phyloP scores from a whole-genome alignment of 2,888 invertebrate genomes.

The Napeogenes inachia region DNA sequence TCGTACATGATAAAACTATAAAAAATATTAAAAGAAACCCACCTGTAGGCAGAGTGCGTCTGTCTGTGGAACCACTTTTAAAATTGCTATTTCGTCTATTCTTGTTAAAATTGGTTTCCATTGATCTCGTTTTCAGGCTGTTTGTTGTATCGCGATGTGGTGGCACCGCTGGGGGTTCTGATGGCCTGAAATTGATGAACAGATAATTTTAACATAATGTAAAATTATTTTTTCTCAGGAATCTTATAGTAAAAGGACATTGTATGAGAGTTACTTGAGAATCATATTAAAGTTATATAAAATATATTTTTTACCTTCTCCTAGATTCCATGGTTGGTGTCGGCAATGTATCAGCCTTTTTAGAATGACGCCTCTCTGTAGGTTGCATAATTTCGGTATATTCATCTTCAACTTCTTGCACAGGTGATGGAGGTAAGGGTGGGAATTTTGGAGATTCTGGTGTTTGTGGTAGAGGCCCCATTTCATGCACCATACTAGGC shows the following conservation, averaged over 20 bases:
- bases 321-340: slow-evolving; percentile 69
- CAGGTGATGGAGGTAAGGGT: slow-evolving; percentile 89
- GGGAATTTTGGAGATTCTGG: slow-evolving; percentile 80
- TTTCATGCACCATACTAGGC: slow-evolving; percentile 60
- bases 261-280: too few relatives aligned
- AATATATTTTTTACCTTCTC: slow-evolving; percentile 53
- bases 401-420: slow-evolving; percentile 87
- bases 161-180: slow-evolving; percentile 83
- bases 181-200: slow-evolving; percentile 50
- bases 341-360: slow-evolving; percentile 77
- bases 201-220: slow-evolving; percentile 9
- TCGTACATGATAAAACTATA: background rate
- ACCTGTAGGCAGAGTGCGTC: slow-evolving; percentile 86
- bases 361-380: slow-evolving; percentile 65
- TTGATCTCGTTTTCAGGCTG: slow-evolving; percentile 89
- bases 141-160: slow-evolving; percentile 83
- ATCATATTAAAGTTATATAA: slow-evolving; percentile 7
- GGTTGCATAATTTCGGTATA: slow-evolving; percentile 82
- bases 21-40: slow-evolving; percentile 33
- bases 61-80: slow-evolving; percentile 80
- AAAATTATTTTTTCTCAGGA: background rate
- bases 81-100: slow-evolving; percentile 74
- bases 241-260: too few relatives aligned
- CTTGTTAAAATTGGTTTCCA: slow-evolving; percentile 87
- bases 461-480: slow-evolving; percentile 70